Evolutionary conservation across 1,140 invertebrate genomes (phyloP), one percentile per base, ranked within the genome.

Genomic region (Caenorhabditis tropicalis): DNA sequence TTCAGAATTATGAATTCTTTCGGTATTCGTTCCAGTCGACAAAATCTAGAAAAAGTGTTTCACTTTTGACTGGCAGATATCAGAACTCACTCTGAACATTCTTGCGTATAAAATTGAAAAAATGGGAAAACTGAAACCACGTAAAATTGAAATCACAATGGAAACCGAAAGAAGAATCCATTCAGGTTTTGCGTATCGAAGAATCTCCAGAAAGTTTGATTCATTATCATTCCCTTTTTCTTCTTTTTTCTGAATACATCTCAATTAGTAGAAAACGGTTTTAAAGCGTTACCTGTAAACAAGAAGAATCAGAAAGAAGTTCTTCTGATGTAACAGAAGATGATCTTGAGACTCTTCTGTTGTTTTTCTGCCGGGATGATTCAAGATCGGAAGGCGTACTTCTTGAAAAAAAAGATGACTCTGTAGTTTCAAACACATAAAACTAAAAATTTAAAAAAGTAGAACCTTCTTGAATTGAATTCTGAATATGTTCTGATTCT

Each of bases 41-140:
- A 51, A n/a, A 51, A 51, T 51, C 49, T 51, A 51, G 19, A 51
- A 51, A 16, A 46, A 46, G 19, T 46, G 43, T 46, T 12, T 46
- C 19, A 12, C 19, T 46, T 46, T 9, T 46, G 10, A 16, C 19
- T 46, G 43, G 10, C 19, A 0, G 43, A 46, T 46, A 16, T n/a
- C n/a, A n/a, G 19, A 1, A 19, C 19, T 51, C 5, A 51, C 49
- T n/a, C 49, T 15, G 19, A 51, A 51, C 49, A 51, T 51, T n/a
- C 49, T 51, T 51, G 16, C 49, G 19, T 51, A 87, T 7, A 87
- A 49, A 33, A 87, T 88, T 21, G 86, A 87, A 65, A 88, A 87
- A 33, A 87, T 81, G 10, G 86, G 86, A 29, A 82, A 87, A 46
- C n/a, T 83, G n/a, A 85, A 39, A 9, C 86, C 86, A 5, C 86